phyloP scores from a whole-genome alignment of 2,888 invertebrate genomes.

The Lathronympha strigana region DNA sequence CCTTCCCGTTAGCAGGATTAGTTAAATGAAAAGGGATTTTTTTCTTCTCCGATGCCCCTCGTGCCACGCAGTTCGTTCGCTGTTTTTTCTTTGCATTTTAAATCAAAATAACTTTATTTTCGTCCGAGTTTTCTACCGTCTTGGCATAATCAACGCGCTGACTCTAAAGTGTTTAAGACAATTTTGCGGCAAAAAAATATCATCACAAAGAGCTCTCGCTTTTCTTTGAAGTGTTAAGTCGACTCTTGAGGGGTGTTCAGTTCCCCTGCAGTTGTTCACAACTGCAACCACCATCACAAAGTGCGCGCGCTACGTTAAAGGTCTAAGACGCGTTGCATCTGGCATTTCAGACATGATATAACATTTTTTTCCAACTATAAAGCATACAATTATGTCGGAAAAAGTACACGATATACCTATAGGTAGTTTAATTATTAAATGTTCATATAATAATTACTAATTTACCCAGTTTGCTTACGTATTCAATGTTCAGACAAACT shows the following conservation, averaged over 20 bases:
- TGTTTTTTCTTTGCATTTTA: conserved; percentile 78
- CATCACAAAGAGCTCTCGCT: conserved; percentile 62
- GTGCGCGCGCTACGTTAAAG: conserved; percentile 39
- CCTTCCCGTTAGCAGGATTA: conserved; percentile 63
- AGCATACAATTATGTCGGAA: background rate
- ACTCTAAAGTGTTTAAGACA: conserved; percentile 74
- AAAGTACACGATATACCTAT: too few relatives aligned
- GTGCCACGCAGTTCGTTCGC: conserved; percentile 53
- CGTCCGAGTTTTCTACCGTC: conserved; percentile 70
- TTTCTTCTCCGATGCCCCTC: conserved; percentile 61
- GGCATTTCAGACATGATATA: conserved; percentile 23
- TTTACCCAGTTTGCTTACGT: too few relatives aligned
- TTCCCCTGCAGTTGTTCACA: conserved; percentile 41
- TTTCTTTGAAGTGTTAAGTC: conserved; percentile 64
- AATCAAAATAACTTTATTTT: conserved; percentile 80
- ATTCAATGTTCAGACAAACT: too few relatives aligned
- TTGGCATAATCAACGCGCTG: conserved; percentile 75
- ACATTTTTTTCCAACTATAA: conserved; percentile 6
- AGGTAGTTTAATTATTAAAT: too few relatives aligned
- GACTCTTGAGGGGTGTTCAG: conserved; percentile 50
- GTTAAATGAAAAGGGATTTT: conserved; percentile 69
- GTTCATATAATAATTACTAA: too few relatives aligned
- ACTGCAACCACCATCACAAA: conserved; percentile 44
- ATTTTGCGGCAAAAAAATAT: conserved; percentile 69
- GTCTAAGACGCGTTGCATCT: conserved; percentile 34